phyloP scores from a whole-genome alignment of 2,113 vertebrate species.

The Pao palembangensis region DNA sequence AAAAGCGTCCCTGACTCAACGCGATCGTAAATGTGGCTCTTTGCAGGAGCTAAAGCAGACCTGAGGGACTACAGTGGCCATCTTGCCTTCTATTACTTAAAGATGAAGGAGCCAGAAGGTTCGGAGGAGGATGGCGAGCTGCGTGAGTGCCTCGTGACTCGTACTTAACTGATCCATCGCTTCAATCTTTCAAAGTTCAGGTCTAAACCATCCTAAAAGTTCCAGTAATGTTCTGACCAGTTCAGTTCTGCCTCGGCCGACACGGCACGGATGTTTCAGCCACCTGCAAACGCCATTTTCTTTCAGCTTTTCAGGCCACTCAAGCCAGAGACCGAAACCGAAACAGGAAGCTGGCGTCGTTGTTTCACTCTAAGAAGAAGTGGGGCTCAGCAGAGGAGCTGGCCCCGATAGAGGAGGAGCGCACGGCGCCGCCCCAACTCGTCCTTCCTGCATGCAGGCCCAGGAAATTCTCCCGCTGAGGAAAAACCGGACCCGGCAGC shows the following conservation, averaged over 20 bases:
- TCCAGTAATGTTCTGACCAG: too few species aligned
- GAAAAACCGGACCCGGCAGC: not conserved
- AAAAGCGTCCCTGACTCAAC: not conserved
- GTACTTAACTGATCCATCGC: too few species aligned
- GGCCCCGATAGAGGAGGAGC: slow-evolving; percentile 62
- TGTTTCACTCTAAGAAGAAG: slow-evolving; percentile 74
- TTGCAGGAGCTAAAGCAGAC: slow-evolving; percentile 75
- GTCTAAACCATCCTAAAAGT: too few species aligned
- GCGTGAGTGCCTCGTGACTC: slow-evolving; percentile 58
- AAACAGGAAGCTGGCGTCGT: slow-evolving; percentile 70
- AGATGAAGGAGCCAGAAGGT: slow-evolving; percentile 48
- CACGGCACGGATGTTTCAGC: too few species aligned
- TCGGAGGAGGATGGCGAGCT: slow-evolving; percentile 52
- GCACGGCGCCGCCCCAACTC: slow-evolving; percentile 43
- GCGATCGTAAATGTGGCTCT: slow-evolving; percentile 12
- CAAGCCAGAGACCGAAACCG: slow-evolving; percentile 69
- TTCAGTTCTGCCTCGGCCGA: too few species aligned
- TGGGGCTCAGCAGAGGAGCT: slow-evolving; percentile 73
- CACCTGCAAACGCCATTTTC: not conserved
- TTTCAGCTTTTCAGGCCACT: slow-evolving; percentile 60
- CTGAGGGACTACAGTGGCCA: slow-evolving; percentile 80
- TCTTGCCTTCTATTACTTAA: slow-evolving; percentile 73
- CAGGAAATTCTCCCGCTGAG: slow-evolving; percentile 69
- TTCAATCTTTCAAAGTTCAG: too few species aligned
- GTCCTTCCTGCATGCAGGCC: slow-evolving; percentile 45